Conservation (phyloP, 1,140 invertebrate species). For the Geopemphigus sp. region DNA sequence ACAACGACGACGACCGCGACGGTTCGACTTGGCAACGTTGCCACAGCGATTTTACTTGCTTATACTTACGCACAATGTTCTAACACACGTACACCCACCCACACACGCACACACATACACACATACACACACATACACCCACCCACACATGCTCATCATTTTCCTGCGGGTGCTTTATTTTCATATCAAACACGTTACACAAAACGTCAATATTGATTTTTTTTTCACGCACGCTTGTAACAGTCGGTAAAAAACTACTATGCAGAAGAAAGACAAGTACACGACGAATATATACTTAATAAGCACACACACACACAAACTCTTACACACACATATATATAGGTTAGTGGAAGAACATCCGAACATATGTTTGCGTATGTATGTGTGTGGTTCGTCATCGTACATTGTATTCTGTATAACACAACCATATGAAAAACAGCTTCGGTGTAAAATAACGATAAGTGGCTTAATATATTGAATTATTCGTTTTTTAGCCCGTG, state of each 20-base stretch:
- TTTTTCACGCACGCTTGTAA: not conserved
- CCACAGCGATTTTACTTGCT: conserved; percentile 11
- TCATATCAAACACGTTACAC: conserved; percentile 33
- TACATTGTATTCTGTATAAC: too few relatives aligned
- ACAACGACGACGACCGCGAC: too few relatives aligned
- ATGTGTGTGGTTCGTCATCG: not conserved
- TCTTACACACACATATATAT: not conserved
- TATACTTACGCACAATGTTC: conserved; percentile 15
- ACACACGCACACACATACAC: conserved; percentile 1
- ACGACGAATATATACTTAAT: too few relatives aligned
- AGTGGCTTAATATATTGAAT: not conserved
- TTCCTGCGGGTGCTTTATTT: conserved; percentile 39
- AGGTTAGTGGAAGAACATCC: not conserved
- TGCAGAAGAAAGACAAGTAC: not conserved
- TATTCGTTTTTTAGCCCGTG: too few relatives aligned
- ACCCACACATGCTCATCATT: conserved; percentile 13
- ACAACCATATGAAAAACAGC: not conserved
- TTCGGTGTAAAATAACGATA: conserved; percentile 9
- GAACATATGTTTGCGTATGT: conserved; percentile 3
- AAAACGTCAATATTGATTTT: conserved; percentile 42
- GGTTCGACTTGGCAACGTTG: conserved; percentile 35
- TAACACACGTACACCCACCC: too few relatives aligned
- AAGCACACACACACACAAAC: too few relatives aligned
- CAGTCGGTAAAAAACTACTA: not conserved
- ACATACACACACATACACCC: not conserved